Base-by-base conservation (phyloP, 2,888 invertebrate genomes). In the Frankliniella intonsa region DNA sequence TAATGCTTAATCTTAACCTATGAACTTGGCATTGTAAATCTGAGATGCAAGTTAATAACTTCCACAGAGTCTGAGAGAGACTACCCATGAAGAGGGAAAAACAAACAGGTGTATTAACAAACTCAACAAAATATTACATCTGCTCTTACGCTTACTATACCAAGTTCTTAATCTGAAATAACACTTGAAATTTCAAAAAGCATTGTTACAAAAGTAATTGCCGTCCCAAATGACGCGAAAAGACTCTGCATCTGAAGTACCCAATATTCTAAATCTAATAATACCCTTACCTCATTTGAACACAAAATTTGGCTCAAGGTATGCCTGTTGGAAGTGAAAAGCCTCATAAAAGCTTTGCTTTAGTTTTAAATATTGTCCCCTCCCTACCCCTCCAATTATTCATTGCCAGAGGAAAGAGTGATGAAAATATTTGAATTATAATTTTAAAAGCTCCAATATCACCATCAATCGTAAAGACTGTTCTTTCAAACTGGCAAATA, bases 331-430 rank as follows among this genome's bases (percentile, higher is more conserved):
- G 69, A 1, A 25, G 81, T 85, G 1, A 85, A 85, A 81, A 83
- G 85, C 10, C 82, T 85, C 55, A 85, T 85, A 82, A 10, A 9
- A 76, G 25, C 69, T 22, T 9, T 62, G 62, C 19, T 62, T 14
- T 17, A 14, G 14, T 62, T 62, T n/a, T 62, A 3, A 3, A n/a
- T 25, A 76, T 76, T 76, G 69, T 76, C 12, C 69, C 69, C 69
- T 8, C 69, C 69, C 69, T 25, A 76, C 69, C 69, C 69, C 69
- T 76, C 69, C 69, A 25, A 76, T 14, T 62, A 22, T 25, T 25
- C 25, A 76, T 22, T 22, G 69, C 69, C 69, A 76, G 69, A 76
- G 22, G 38, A 76, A 76, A 12, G 22, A 12, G 25, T 76, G 69
- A 76, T 76, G 69, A 76, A 76, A 76, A 76, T 22, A 76, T 12